Base-by-base conservation (phyloP, 2,888 invertebrate species). In the Latrodectus elegans region DNA sequence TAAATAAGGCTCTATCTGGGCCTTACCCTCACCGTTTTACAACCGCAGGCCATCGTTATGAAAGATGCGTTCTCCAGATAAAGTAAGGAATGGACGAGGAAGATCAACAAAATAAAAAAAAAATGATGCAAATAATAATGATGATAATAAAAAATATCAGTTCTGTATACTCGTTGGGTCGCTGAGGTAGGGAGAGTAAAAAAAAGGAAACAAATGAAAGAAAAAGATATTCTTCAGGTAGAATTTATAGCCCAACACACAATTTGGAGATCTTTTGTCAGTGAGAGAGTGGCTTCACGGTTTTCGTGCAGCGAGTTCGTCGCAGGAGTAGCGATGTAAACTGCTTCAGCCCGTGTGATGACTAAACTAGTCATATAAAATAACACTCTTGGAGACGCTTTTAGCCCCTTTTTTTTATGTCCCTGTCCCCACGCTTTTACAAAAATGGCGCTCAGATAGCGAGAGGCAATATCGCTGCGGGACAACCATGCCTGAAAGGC, bases 221-320 rank as follows among this genome's bases (percentile, higher is more conserved):
- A 60, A 9, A 8, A 74, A 53, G 11, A 68, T 68, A 68, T 68
- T 68, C 67, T 68, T 68, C 22, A 26, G 51, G 14, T 67, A 79
- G 85, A 85, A 85, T 85, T 85, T 85, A 85, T 79, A 75, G 85
- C 79, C 60, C 68, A 38, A 51, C 70, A 79, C 79, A 79, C 85
- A 85, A 85, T 85, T 85, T 85, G 78, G 73, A 70, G 84, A 55
- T 60, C 85, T 79, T 84, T 84, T 85, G 85, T 85, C 17, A 68
- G 15, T 3, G 12, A 53, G 26, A 82, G 82, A 71, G 78, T 55
- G 65, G 26, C 64, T 60, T 55, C 55, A 75, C 38, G 49, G 55
- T 53, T 75, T 75, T 60, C 17, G 11, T 17, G 6, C 12, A 15
- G 17, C 11, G 15, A 52, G 55, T 68, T 26, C 67, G 15, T 22